Evolutionary conservation across 2,797 vertebrate genomes (phyloP).

Genomic region (Sitta carolinensis): DNA sequence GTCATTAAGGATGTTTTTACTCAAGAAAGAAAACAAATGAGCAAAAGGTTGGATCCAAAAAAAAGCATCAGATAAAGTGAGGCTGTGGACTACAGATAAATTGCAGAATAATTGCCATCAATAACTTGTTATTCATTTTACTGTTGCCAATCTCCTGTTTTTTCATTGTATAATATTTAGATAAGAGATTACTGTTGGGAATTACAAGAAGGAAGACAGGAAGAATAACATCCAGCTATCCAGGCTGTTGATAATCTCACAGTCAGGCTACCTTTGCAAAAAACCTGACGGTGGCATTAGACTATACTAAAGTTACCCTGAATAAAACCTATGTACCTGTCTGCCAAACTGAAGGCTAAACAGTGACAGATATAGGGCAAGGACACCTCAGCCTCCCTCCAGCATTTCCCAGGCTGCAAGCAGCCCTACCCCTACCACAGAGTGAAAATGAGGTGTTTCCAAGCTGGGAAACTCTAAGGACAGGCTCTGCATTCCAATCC

Average conservation of each 20-base stretch:
- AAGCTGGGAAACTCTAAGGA: not conserved
- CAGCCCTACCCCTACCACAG: not conserved
- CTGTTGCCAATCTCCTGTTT: conserved; percentile 16
- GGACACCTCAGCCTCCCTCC: not conserved
- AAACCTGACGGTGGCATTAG: not conserved
- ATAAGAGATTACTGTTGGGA: conserved; percentile 7
- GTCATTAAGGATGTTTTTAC: conserved; percentile 55
- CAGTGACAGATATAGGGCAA: conserved; percentile 8
- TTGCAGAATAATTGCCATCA: conserved; percentile 62
- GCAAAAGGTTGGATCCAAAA: conserved; percentile 54
- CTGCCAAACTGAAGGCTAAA: not conserved
- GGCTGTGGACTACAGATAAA: conserved; percentile 34
- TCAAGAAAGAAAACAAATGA: conserved; percentile 55
- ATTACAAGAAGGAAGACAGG: conserved; percentile 40
- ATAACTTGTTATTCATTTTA: conserved; percentile 34
- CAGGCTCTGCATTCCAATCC: not conserved
- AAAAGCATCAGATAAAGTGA: conserved; percentile 52
- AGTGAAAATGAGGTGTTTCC: not conserved
- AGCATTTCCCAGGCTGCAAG: not conserved
- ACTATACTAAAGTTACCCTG: not conserved
- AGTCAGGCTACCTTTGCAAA: not conserved
- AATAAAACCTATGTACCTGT: not conserved
- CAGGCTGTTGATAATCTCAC: not conserved
- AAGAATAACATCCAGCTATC: not conserved
- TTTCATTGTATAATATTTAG: conserved; percentile 53